These are phyloP conservation scores for Cecropterus lyciades DNA, from an alignment of 1,140 invertebrate genomes.

Conservation along the genomic window DNA sequence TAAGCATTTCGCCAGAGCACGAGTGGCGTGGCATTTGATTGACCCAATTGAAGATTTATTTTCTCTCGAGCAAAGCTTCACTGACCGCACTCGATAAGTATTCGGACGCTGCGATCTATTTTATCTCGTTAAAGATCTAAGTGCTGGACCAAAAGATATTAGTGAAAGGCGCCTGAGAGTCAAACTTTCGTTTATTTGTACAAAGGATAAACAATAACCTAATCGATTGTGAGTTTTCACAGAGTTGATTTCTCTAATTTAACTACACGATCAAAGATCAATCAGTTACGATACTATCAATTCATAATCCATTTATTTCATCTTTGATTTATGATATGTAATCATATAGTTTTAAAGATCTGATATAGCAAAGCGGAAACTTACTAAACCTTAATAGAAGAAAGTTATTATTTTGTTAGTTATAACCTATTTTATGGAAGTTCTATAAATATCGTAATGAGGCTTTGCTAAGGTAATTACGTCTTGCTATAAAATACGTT, in stretches of 20 bases:
- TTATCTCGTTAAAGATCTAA: slow-evolving; percentile 78
- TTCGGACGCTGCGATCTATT: slow-evolving; percentile 79
- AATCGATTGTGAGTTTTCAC: slow-evolving; percentile 74
- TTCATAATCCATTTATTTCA: slow-evolving; percentile 8
- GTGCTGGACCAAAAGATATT: slow-evolving; percentile 75
- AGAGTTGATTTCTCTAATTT: slow-evolving; percentile 67
- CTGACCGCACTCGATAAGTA: slow-evolving; percentile 67
- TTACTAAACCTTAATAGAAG: no score
- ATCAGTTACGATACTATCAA: slow-evolving; percentile 18
- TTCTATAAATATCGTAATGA: no score
- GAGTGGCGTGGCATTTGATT: slow-evolving; percentile 74
- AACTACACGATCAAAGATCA: slow-evolving; percentile 51
- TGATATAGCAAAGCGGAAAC: no score
- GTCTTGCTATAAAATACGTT: no score
- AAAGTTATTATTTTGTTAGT: no score
- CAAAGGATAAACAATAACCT: slow-evolving; percentile 80
- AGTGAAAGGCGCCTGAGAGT: slow-evolving; percentile 79
- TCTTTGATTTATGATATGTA: no score
- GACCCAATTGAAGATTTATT: slow-evolving; percentile 83
- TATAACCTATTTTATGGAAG: no score
- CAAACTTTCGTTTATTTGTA: slow-evolving; percentile 79
- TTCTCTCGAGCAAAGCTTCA: slow-evolving; percentile 68
- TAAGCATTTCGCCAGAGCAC: slow-evolving; percentile 41
- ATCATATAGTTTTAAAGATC: no score
- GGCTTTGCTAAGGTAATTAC: no score